Evolutionary conservation across 2,113 vertebrate genomes (phyloP), one percentile per base, ranked within the genome.

Genomic region (Oncorhynchus masou): DNA sequence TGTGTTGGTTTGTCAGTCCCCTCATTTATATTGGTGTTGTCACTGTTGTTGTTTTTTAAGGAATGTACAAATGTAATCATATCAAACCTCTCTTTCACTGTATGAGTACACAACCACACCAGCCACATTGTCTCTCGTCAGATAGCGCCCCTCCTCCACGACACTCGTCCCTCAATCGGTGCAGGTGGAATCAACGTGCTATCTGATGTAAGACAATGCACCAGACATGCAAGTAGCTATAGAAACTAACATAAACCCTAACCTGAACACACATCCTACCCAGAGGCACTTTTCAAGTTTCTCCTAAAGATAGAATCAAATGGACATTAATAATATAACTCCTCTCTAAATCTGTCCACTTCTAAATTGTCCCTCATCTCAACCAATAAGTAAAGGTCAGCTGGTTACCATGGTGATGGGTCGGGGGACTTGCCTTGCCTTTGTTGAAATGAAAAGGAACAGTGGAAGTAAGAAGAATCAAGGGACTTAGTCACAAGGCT

Each of bases 331-430:
- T 54, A 54, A 54, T 54, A 15, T 16, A 54, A 54, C 1, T 19
- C 12, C 12, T 54, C 51, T 16, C 51, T 16, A 54, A 54, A 54
- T 54, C 51, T 16, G 4, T 51, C 49, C 49, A 51, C 49, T 39
- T 39, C 39, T 39, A 51, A 51, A 51, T 51, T 51, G 15, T 51
- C 11, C 15, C 39, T 5, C 1, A 39, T 45, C 70, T 78, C 45
- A 73, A 19, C 51, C 12, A 15, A 20, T 51, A n/a, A 59, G 66
- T 70, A 57, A 77, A 11, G 27, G 65, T 74, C 25, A 74, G 57
- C 85, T 82, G 71, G 87, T 90, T 89, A 85, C 89, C 74, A n/a
- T 91, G 85, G 88, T 77, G 82, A 91, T 85, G 75, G 81, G 79
- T 68, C 64, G 62, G 34, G n/a, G 16, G 67, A 82, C 79, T 65